Percentiles rank a stretch among this genome's conserved stretches.
Evolutionary conservation across 2,888 invertebrate genomes (phyloP).

Genomic region (Agrilus mali): DNA sequence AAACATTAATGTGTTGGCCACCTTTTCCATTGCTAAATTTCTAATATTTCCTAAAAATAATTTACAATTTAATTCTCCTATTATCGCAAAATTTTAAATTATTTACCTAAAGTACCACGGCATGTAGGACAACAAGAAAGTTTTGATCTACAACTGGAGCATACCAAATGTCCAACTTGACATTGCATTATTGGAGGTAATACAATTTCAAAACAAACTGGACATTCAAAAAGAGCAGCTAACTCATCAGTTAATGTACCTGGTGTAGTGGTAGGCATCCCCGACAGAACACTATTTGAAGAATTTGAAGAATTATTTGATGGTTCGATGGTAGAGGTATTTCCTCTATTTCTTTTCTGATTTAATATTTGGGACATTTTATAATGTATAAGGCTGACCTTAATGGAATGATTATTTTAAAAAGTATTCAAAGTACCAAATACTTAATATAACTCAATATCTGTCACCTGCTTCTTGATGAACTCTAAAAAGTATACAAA

Average conservation of each 20-base stretch:
- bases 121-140: slow-evolving; percentile 96
- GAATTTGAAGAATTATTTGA: slow-evolving; percentile 19
- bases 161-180: slow-evolving; percentile 96
- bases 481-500: too few relatives aligned
- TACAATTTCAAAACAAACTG: slow-evolving; percentile 99
- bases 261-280: slow-evolving; percentile 42
- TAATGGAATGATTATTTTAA: too few relatives aligned
- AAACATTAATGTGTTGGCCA: slow-evolving; percentile 95
- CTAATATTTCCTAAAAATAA: slow-evolving; percentile 69
- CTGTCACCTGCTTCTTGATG: too few relatives aligned
- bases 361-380: slow-evolving; percentile 25
- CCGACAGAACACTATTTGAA: slow-evolving; percentile 19
- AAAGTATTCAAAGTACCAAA: neutral
- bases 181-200: slow-evolving; percentile 98
- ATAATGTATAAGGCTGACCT: too few relatives aligned
- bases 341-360: slow-evolving; percentile 25
- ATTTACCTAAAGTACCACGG: slow-evolving; percentile 74
- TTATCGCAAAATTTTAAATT: neutral
- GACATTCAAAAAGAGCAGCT: slow-evolving; percentile 86
- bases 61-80: neutral
- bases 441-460: too few relatives aligned
- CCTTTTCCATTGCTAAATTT: slow-evolving; percentile 99
- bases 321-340: slow-evolving; percentile 17
- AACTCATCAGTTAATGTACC: slow-evolving; percentile 72
- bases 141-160: slow-evolving; percentile 94